A percentile compares a stretch with the other conserved stretches of the same genome.
phyloP scores from a whole-genome alignment of 1,140 invertebrate species.

The Artemia franciscana region DNA sequence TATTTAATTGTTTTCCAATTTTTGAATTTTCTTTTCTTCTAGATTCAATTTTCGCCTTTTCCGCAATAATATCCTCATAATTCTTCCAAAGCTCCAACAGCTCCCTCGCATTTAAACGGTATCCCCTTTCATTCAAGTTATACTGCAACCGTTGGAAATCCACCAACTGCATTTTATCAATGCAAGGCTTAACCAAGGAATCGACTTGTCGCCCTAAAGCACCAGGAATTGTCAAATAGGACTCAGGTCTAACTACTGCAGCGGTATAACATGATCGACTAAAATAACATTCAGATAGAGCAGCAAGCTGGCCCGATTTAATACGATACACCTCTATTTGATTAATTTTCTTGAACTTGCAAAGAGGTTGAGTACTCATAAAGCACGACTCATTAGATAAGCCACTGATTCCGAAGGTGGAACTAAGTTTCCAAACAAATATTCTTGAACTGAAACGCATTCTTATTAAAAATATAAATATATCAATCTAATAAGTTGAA shows the following conservation, averaged over 20 bases:
- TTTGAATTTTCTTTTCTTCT: slow-evolving; percentile 18
- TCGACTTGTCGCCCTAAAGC: slow-evolving; percentile 31
- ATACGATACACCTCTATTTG: too few relatives aligned
- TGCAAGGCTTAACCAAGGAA: slow-evolving; percentile 29
- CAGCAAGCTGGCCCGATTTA: too few relatives aligned
- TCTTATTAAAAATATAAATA: too few relatives aligned
- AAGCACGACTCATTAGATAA: too few relatives aligned
- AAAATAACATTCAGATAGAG: too few relatives aligned
- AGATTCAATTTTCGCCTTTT: slow-evolving; percentile 18
- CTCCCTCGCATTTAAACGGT: slow-evolving; percentile 23
- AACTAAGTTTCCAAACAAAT: too few relatives aligned
- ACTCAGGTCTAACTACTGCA: slow-evolving; percentile 22
- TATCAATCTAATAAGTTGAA: too few relatives aligned
- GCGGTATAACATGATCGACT: slow-evolving; percentile 13
- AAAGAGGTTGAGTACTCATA: too few relatives aligned
- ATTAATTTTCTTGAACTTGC: too few relatives aligned
- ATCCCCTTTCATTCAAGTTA: slow-evolving; percentile 23
- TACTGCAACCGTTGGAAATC: slow-evolving; percentile 23
- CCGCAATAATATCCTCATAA: slow-evolving; percentile 21
- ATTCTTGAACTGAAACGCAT: too few relatives aligned
- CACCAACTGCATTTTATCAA: slow-evolving; percentile 30
- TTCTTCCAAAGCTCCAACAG: slow-evolving; percentile 27
- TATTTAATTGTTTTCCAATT: slow-evolving; percentile 16
- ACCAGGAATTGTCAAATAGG: slow-evolving; percentile 30
- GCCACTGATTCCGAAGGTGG: too few relatives aligned